These are phyloP conservation scores for Scomber japonicus DNA, from an alignment of 2,113 vertebrate species.

Conservation along the genomic window DNA sequence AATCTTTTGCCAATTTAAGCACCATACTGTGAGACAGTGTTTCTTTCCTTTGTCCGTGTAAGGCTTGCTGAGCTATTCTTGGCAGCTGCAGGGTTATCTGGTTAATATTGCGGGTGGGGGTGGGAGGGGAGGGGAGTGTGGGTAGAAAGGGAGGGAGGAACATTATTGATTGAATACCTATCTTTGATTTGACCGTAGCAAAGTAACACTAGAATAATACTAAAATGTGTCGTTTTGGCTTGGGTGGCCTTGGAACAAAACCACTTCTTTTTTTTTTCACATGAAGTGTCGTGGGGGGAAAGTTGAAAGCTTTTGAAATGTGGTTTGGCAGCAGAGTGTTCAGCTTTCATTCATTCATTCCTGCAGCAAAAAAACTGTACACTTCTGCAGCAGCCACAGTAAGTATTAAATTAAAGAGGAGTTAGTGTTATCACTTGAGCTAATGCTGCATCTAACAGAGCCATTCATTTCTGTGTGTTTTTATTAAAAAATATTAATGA, in stretches of 20 bases:
- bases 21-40: conserved; percentile 31
- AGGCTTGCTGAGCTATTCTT: conserved; percentile 73
- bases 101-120: conserved; percentile 65
- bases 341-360: conserved; percentile 48
- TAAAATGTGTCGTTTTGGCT: conserved; percentile 42
- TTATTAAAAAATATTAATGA: not conserved
- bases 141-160: conserved; percentile 57
- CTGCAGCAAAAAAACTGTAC: conserved; percentile 42
- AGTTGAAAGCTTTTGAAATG: conserved; percentile 54
- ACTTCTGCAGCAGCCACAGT: conserved; percentile 14
- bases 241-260: conserved; percentile 58
- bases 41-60: conserved; percentile 21
- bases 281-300: conserved; percentile 35
- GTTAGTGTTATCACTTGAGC: not conserved
- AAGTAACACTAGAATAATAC: conserved; percentile 47
- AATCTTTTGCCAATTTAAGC: conserved; percentile 76
- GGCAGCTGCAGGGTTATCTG: conserved; percentile 82
- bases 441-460: not conserved
- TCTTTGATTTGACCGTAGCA: conserved; percentile 13
- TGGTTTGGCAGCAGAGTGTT: conserved; percentile 55
- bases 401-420: conserved; percentile 8
- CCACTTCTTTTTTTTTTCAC: not conserved
- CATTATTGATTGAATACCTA: conserved; percentile 83
- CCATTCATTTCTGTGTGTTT: not conserved
- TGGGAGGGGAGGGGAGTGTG: no score